Evolutionary conservation across 30 jellyfish, hydroid and myxozoan genomes (phyloP), one percentile per base, ranked within the genome.

Genomic region (Aurelia aurita complex sp. Pacific): DNA sequence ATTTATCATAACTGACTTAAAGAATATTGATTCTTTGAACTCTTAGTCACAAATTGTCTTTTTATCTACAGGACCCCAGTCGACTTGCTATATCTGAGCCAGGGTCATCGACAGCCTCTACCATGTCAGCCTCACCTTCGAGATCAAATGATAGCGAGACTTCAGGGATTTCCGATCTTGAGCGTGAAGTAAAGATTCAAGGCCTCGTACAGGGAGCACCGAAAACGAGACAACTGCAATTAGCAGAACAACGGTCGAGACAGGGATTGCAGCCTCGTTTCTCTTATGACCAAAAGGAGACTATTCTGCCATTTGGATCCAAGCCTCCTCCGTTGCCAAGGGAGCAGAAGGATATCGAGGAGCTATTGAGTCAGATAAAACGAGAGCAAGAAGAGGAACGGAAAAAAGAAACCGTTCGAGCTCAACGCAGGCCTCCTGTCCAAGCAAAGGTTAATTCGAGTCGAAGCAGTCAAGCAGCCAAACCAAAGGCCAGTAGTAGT

Each of bases 241-340:
- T 75, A 2, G 85, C 85, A 55, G 85, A 75, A 38, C 85, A 75
- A 72, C 60, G 85, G 13, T 57, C 85, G 40, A 75, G 85, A 72
- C 85, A 75, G 63, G 19, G 85, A 33, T 75, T 53, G 43, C 83
- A 73, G 38, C 59, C 83, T 18, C 60, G 74, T 35, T 57, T 57
- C 57, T 46, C 57, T 46, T 46, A 46, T 1, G 57, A 46, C 8
- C 57, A 46, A 6, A 46, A 46, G 8, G 57, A 46, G 57, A 3
- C 57, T 6, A 9, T 46, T 46, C 57, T 66, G 11, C 84, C 90
- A 18, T 81, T 81, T 11, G 90, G 83, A 11, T 81, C 90, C 35
- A 81, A 81, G 83, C 90, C 90, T 46, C 83, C 90, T 36, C 76
- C 57, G 85, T 55, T 81, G 17, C 90, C 90, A 50, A 18, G 83